A percentile compares a stretch with the other conserved stretches of the same genome.
phyloP scores from a whole-genome alignment of 2,888 invertebrate genomes.

The Latheticus oryzae region DNA sequence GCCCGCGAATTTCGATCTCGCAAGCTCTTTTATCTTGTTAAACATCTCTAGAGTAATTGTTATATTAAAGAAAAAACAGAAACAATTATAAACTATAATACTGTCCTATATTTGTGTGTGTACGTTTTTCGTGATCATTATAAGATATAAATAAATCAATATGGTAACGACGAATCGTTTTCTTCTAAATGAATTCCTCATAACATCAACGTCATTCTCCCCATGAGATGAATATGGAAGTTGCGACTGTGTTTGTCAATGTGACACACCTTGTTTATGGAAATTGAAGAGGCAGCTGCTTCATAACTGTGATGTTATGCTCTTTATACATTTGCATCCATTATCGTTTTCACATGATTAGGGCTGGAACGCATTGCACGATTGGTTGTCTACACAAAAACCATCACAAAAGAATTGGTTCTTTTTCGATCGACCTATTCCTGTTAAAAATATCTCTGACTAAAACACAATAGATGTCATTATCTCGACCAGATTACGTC shows the following conservation, averaged over 20 bases:
- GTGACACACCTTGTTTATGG: conserved; percentile 55
- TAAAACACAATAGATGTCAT: no score
- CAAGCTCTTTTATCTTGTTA: conserved; percentile 63
- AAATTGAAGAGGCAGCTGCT: conserved; percentile 53
- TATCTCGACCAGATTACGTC: no score
- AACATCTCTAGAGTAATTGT: conserved; percentile 62
- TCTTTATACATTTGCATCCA: conserved; percentile 33
- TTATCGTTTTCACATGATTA: conserved; percentile 6
- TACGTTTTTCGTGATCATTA: conserved; percentile 63
- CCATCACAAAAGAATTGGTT: no score
- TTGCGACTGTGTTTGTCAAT: conserved; percentile 50
- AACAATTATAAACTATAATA: conserved; percentile 60
- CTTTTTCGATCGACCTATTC: no score
- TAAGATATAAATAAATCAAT: conserved; percentile 53
- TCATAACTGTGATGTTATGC: conserved; percentile 31
- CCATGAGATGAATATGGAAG: conserved; percentile 46
- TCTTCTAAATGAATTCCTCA: no score
- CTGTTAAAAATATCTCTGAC: no score
- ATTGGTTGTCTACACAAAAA: no score
- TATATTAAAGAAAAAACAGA: conserved; percentile 54
- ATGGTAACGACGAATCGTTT: conserved; percentile 40
- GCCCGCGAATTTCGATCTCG: conserved; percentile 59
- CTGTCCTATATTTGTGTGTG: conserved; percentile 66
- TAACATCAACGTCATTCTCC: no score
- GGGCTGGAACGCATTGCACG: background rate